These are phyloP conservation scores for Temnothorax rugatulus DNA, from an alignment of 2,888 invertebrate species.

Conservation along the genomic window DNA sequence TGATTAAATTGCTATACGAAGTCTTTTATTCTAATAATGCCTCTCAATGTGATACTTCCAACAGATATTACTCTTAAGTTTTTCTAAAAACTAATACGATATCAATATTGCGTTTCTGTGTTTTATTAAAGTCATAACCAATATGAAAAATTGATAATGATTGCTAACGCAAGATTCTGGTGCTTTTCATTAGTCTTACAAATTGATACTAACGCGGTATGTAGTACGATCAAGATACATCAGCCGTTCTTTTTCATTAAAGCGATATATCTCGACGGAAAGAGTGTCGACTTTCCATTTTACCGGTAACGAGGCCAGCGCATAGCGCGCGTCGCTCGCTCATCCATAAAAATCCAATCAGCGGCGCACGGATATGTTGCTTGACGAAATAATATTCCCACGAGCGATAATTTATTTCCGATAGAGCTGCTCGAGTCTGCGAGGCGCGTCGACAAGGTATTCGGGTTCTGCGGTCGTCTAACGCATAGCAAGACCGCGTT, in stretches of 20 bases:
- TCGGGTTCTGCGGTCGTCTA: conserved; percentile 66
- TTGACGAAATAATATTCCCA: conserved; percentile 55
- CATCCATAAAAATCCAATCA: conserved; percentile 45
- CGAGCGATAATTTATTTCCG: conserved; percentile 47
- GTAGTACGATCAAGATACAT: neutral
- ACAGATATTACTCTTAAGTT: neutral
- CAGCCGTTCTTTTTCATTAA: neutral
- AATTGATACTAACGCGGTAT: conserved; percentile 7
- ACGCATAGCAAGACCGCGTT: conserved; percentile 74
- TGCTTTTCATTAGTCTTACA: neutral
- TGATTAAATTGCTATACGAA: conserved; percentile 8
- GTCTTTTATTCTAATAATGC: conserved; percentile 2
- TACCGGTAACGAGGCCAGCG: neutral
- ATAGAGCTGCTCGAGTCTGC: conserved; percentile 8
- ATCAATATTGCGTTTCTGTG: neutral
- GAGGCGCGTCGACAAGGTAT: conserved; percentile 43
- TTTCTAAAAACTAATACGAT: neutral
- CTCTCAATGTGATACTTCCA: neutral
- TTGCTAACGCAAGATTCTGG: neutral
- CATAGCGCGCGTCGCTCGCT: neutral
- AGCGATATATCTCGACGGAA: neutral
- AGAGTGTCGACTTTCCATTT: conserved; percentile 18
- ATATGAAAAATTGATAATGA: neutral
- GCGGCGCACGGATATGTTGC: neutral
- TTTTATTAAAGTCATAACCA: neutral